These are phyloP conservation scores for Epinephelus lanceolatus DNA, from an alignment of 2,113 vertebrate species.

Conservation along the genomic window DNA sequence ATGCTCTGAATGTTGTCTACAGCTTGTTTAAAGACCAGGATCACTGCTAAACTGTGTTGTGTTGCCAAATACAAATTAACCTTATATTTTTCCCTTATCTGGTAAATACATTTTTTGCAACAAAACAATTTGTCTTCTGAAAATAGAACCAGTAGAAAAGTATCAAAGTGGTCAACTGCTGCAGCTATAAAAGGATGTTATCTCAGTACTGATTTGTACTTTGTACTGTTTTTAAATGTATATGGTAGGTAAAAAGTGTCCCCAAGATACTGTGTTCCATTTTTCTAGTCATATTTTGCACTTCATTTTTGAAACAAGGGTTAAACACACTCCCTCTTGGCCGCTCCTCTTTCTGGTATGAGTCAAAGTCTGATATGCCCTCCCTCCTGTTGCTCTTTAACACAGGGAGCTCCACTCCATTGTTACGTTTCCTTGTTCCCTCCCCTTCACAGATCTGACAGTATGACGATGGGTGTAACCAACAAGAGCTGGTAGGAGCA, in stretches of 20 bases:
- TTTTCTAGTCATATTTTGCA: neutral
- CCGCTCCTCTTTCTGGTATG: neutral
- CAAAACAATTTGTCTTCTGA: neutral
- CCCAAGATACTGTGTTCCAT: neutral
- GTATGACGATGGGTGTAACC: neutral
- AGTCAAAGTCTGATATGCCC: neutral
- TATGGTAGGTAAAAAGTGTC: too few species aligned
- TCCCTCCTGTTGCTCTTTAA: neutral
- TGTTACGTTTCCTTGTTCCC: neutral
- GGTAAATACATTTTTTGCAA: too few species aligned
- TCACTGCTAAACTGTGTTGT: too few species aligned
- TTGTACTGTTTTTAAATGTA: neutral
- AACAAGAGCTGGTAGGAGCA: neutral
- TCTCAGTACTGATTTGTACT: neutral
- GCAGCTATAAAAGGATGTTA: neutral
- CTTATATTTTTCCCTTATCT: too few species aligned
- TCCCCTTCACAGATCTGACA: constrained; percentile 6
- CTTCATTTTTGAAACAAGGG: neutral
- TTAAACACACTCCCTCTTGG: neutral
- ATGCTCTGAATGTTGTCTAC: too few species aligned
- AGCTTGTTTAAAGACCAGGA: too few species aligned
- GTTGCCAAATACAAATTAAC: too few species aligned
- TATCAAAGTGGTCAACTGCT: neutral
- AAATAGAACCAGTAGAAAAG: neutral
- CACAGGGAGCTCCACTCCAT: neutral